phyloP scores from a whole-genome alignment of 2,797 vertebrate species.

The Menidia menidia region DNA sequence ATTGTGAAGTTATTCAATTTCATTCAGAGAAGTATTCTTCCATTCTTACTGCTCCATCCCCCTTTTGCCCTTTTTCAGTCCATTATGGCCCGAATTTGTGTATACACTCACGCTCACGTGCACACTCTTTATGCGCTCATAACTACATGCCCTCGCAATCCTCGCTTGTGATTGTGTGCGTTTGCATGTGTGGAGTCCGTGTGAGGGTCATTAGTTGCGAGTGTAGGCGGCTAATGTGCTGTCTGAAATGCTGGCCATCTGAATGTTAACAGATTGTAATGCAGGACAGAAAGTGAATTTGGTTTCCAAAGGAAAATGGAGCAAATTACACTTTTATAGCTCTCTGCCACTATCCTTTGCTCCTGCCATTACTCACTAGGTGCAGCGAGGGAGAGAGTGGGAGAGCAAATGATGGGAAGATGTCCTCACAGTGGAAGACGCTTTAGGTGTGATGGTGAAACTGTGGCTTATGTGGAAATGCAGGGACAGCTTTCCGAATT shows the following conservation, averaged over 20 bases:
- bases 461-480: constrained; percentile 43
- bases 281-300: constrained; percentile 80
- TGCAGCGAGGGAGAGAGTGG: constrained; percentile 49
- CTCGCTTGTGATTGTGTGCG: constrained; percentile 24
- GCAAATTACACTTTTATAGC: constrained; percentile 87
- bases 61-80: constrained; percentile 47
- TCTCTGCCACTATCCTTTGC: constrained; percentile 82
- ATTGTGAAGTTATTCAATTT: constrained; percentile 57
- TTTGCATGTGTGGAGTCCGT: constrained; percentile 28
- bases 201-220: constrained; percentile 70
- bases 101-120: not conserved
- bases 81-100: constrained; percentile 50
- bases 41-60: constrained; percentile 42
- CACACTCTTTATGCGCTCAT: constrained; percentile 29
- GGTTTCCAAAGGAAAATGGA: constrained; percentile 81
- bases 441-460: constrained; percentile 54
- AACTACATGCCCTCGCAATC: constrained; percentile 44
- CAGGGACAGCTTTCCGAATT: constrained; percentile 48
- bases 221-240: constrained; percentile 75
- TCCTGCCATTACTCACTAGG: constrained; percentile 80
- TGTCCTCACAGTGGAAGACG: constrained; percentile 59
- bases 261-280: constrained; percentile 84
- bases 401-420: constrained; percentile 68
- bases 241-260: constrained; percentile 73
- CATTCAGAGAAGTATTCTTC: constrained; percentile 55